Evolutionary conservation across 2,888 invertebrate species (phyloP), one percentile per base, ranked within the genome.

Genomic region (Thysanoteuthis rhombus): DNA sequence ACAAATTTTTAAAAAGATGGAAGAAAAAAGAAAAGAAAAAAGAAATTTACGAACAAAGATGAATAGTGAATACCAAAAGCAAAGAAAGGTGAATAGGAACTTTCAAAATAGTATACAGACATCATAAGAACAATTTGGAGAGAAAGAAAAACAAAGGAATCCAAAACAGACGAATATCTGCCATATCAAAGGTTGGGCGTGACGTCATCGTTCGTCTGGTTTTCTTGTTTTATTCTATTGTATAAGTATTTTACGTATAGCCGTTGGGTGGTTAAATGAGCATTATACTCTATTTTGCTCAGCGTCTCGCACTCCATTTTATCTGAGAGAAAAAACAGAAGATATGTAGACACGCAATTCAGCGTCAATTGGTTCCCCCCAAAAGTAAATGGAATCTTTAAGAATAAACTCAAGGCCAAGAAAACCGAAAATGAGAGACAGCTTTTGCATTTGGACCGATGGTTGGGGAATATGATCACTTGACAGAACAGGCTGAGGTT

Each of bases 11-110:
- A 47, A 47, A 22, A 19, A 47, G 22, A 12, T 8, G 22, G 22
- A 47, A 16, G 3, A 22, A 47, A 47, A 47, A 12, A n/a, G 19
- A n/a, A 32, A 75, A 32, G 75, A 16, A 58, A 3, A 75, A 75
- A n/a, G 19, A 0, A 32, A 10, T 10, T 0, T n/a, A 19, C 6
- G 16, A 32, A n/a, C 6, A 10, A n/a, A n/a, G 1, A 58, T 28
- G n/a, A 75, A 75, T 0, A 32, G 8, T 10, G 2, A 8, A 75
- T 8, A n/a, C 10, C 32, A 28, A 8, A 58, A 32, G 8, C 12
- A 22, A 47, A 42, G 22, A 58, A 75, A 75, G 6, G n/a, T 8
- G 10, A 75, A 75, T n/a, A 10, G 25, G 36, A 58, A 58, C 58
- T 28, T 58, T 28, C 58, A 28, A 25, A 58, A 58, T 28, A 8